Evolutionary conservation across 2,113 vertebrate species (phyloP), one percentile per base, ranked within the genome.

Genomic region (Enhydra lutris): DNA sequence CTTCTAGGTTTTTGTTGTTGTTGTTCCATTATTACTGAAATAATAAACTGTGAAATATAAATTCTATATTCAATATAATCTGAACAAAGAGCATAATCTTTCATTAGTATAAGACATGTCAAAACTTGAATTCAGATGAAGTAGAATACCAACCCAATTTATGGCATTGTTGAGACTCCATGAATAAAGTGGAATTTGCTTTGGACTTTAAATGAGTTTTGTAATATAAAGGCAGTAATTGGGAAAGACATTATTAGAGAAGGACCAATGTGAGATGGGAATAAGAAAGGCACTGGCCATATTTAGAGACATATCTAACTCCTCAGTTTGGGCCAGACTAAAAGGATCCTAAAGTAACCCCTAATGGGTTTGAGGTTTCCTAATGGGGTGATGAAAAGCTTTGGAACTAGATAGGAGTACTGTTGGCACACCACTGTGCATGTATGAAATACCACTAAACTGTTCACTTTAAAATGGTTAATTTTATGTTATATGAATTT

Each of bases 1-100:
- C 6, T 95, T 89, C 21, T 89, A 50, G 95, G 15, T 0, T 89
- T 67, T 61, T 52, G 50, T 52, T 52, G 52, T 18, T 55, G 4
- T 18, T 55, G 6, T 15, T 86, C 26, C 86, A 11, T 73, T 74
- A 20, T 87, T 29, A 79, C 50, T 82, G 61, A 78, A 79, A 79
- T 84, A 76, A 88, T 81, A 95, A 88, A 87, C 61, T 84, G 7
- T 92, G 45, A 88, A 88, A 73, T 85, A 47, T 13, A 88, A 91
- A 85, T 45, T 61, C 24, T 73, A 8, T 78, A 26, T 82, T 89
- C 74, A 92, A 45, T 82, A 82, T 36, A 73, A 83, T 79, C 15
- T 1, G 57, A 34, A 69, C 21, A 78, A 95, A 88, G 18, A 88
- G 1, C 34, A 50, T 20, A 42, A 3, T 52, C 52, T 93, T 57